Conservation (phyloP, 2,888 invertebrate species). For the Agonopterix arenella region DNA sequence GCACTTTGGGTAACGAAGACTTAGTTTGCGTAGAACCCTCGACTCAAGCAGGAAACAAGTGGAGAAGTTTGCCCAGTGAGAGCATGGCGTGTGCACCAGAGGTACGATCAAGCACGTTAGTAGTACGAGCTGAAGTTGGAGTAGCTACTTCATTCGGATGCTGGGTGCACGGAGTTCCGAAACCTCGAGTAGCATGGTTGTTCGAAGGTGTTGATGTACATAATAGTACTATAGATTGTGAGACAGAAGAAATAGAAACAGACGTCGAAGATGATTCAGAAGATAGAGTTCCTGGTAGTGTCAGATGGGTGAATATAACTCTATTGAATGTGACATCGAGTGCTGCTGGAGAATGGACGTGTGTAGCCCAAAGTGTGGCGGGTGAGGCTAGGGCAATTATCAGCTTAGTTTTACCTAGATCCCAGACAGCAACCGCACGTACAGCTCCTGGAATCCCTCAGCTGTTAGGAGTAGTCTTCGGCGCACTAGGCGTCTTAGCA, state of each 20-base stretch:
- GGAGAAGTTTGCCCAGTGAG: conserved; percentile 85
- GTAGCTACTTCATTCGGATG: conserved; percentile 90
- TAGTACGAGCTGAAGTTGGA: conserved; percentile 85
- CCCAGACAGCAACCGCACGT: conserved; percentile 87
- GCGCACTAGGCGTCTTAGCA: conserved; percentile 82
- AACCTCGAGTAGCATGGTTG: conserved; percentile 89
- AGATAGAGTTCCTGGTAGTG: conserved; percentile 66
- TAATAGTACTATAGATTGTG: conserved; percentile 64
- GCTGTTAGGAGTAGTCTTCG: conserved; percentile 83
- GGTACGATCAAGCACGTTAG: conserved; percentile 79
- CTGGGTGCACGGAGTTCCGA: conserved; percentile 88
- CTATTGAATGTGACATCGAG: conserved; percentile 88
- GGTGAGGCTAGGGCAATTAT: conserved; percentile 80
- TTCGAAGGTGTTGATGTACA: conserved; percentile 80
- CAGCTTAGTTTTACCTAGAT: conserved; percentile 64
- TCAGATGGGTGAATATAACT: conserved; percentile 88
- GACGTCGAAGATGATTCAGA: conserved; percentile 59
- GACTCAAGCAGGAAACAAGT: conserved; percentile 81
- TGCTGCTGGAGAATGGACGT: conserved; percentile 92
- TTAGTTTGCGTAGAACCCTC: conserved; percentile 85
- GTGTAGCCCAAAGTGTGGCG: conserved; percentile 83
- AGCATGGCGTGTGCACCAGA: conserved; percentile 91
- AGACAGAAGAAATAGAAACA: conserved; percentile 65
- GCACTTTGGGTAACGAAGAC: conserved; percentile 85
- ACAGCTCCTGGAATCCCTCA: conserved; percentile 85